Percentiles rank a stretch among this genome's conserved stretches.
These are phyloP conservation scores for Heliothis subflexa DNA, from an alignment of 1,140 invertebrate genomes.

Conservation along the genomic window DNA sequence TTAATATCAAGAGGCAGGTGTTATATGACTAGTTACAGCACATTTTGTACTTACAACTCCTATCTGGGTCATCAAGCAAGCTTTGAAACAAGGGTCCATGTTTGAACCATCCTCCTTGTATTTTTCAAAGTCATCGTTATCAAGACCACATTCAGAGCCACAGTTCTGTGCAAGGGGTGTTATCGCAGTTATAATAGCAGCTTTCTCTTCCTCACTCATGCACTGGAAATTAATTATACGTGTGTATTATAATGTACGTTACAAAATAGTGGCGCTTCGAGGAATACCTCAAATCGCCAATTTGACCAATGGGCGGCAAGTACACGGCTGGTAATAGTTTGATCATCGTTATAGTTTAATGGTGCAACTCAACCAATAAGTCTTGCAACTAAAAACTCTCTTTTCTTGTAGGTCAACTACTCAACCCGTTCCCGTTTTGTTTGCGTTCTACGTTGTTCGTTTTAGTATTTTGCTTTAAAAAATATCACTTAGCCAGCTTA, in stretches of 20 bases:
- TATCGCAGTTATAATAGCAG: not conserved
- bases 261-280: too few species aligned
- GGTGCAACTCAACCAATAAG: too few species aligned
- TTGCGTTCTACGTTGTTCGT: too few species aligned
- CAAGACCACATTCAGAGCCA: not conserved
- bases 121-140: not conserved
- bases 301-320: too few species aligned
- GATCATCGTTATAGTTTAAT: too few species aligned
- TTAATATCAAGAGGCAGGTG: too few species aligned
- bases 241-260: too few species aligned
- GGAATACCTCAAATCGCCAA: too few species aligned
- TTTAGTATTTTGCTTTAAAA: not conserved
- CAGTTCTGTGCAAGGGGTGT: not conserved
- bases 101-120: not conserved
- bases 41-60: conserved; percentile 20
- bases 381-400: too few species aligned
- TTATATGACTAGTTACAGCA: too few species aligned
- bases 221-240: conserved; percentile 17
- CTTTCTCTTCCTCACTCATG: not conserved
- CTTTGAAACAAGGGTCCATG: not conserved
- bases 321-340: too few species aligned
- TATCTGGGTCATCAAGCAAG: not conserved
- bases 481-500: not conserved
- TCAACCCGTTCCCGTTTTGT: not conserved
- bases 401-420: too few species aligned